Percentiles rank a stretch among this genome's conserved stretches.
phyloP scores from a whole-genome alignment of 1,140 invertebrate genomes.

The Drosophila kohkoa region DNA sequence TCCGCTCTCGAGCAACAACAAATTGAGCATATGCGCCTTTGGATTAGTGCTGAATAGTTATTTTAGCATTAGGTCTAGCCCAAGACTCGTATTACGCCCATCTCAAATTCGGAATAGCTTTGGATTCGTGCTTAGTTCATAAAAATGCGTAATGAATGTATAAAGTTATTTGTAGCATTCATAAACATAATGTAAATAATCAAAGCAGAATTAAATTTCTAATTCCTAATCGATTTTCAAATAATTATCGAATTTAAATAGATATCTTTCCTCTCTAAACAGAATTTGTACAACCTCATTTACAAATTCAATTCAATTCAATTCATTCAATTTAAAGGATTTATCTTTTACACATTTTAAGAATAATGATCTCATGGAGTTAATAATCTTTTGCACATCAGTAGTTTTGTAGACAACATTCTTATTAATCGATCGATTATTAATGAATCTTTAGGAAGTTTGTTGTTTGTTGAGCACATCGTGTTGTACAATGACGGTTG shows the following conservation, averaged over 20 bases:
- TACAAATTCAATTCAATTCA: too few relatives aligned
- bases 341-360: too few relatives aligned
- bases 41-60: conserved; percentile 48
- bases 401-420: not conserved
- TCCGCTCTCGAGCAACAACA: conserved; percentile 2
- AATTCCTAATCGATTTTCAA: too few relatives aligned
- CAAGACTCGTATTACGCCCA: conserved; percentile 15
- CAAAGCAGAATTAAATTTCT: too few relatives aligned
- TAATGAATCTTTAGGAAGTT: not conserved
- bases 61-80: conserved; percentile 5
- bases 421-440: not conserved
- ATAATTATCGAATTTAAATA: too few relatives aligned
- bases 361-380: too few relatives aligned
- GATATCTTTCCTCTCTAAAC: too few relatives aligned
- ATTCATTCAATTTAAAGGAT: too few relatives aligned
- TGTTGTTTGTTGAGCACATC: conserved; percentile 19
- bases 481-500: conserved; percentile 42
- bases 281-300: too few relatives aligned
- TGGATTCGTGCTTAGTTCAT: not conserved
- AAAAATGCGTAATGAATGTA: not conserved
- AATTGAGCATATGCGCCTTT: conserved; percentile 75
- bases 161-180: too few relatives aligned
- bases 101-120: conserved; percentile 10
- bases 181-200: too few relatives aligned
- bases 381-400: too few relatives aligned